Evolutionary conservation across 2,888 invertebrate genomes (phyloP).

Genomic region (Electrophaes corylata): DNA sequence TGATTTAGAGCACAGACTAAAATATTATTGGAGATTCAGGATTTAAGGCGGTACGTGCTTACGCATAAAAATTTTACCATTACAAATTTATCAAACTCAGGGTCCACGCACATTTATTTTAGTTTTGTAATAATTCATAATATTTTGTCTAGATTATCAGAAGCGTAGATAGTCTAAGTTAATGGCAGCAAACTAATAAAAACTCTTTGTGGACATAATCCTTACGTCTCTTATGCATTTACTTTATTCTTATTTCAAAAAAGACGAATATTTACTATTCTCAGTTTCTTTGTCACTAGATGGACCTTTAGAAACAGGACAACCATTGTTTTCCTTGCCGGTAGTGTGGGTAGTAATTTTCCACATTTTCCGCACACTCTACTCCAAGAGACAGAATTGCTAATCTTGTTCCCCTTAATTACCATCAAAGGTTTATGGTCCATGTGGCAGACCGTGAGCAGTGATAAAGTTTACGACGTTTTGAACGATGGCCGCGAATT

Average conservation of each 20-base stretch:
- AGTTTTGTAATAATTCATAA: not conserved
- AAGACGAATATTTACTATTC: not conserved
- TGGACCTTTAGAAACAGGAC: constrained; percentile 18
- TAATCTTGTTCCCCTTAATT: constrained; percentile 39
- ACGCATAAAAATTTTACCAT: constrained; percentile 14
- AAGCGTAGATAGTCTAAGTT: not conserved
- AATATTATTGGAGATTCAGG: constrained; percentile 7
- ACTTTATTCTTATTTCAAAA: no score
- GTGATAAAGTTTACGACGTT: constrained; percentile 41
- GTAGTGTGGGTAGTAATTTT: not conserved
- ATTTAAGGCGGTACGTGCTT: constrained; percentile 15
- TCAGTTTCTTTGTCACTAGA: not conserved
- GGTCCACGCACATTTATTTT: not conserved
- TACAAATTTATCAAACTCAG: not conserved
- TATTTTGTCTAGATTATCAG: not conserved
- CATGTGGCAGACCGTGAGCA: constrained; percentile 40
- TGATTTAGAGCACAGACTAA: constrained; percentile 14
- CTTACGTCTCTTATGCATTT: no score
- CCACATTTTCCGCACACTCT: constrained; percentile 12
- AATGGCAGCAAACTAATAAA: not conserved
- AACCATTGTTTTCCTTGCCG: constrained; percentile 13
- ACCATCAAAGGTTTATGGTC: constrained; percentile 36
- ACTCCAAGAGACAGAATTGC: constrained; percentile 12
- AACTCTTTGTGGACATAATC: no score
- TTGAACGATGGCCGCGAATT: constrained; percentile 32